Percentiles rank a stretch among this genome's conserved stretches.
These are phyloP conservation scores for Galago senegalensis DNA, from an alignment of 2,797 vertebrate species.

Conservation along the genomic window DNA sequence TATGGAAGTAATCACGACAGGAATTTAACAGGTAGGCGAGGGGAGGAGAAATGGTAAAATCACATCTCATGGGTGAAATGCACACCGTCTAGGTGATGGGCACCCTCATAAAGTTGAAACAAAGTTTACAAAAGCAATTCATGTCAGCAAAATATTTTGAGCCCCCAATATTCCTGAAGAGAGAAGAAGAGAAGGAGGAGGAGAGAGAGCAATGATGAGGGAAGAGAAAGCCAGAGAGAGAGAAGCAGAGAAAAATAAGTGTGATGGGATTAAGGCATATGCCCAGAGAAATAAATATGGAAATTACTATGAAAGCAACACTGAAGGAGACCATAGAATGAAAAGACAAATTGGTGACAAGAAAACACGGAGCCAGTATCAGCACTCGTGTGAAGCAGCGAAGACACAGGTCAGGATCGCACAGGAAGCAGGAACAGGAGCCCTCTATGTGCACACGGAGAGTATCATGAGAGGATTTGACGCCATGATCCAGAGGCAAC, in stretches of 20 bases:
- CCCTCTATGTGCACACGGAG: fast-evolving
- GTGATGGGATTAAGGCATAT: background rate
- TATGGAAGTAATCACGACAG: no score
- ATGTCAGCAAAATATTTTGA: no score
- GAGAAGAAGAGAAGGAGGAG: background rate
- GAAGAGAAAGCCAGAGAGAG: background rate
- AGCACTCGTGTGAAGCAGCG: no score
- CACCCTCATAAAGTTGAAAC: no score
- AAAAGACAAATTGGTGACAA: background rate
- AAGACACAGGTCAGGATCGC: no score
- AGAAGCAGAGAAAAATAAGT: background rate
- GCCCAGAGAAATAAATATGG: background rate
- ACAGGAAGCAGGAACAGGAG: background rate
- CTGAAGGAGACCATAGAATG: background rate
- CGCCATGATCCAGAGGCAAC: background rate
- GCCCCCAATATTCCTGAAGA: no score
- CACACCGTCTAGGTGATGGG: no score
- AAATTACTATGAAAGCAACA: background rate
- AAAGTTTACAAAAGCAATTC: no score
- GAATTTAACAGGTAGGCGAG: no score
- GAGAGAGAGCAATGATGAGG: no score
- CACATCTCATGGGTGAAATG: no score
- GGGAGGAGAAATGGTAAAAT: no score
- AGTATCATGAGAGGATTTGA: background rate
- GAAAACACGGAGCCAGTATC: background rate